Conservation (phyloP, 2,113 vertebrate genomes). For the Chaetodon auriga region DNA sequence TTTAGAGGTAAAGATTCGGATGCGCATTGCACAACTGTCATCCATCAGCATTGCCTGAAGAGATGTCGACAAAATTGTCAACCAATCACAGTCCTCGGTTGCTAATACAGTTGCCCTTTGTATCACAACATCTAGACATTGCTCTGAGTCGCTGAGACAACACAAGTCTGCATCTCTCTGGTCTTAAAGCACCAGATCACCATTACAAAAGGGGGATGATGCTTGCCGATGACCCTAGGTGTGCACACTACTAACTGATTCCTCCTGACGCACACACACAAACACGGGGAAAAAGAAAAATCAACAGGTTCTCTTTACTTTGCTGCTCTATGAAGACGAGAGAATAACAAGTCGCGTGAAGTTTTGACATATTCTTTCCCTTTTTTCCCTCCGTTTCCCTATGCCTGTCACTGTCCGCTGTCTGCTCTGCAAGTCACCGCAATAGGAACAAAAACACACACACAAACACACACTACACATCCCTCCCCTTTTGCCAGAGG, state of each 20-base stretch:
- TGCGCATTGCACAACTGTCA: conserved; percentile 25
- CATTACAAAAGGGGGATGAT: neutral
- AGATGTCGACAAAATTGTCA: conserved; percentile 38
- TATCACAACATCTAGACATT: neutral
- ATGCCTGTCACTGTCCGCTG: conserved; percentile 18
- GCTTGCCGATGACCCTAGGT: neutral
- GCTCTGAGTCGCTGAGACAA: neutral
- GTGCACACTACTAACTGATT: conserved; percentile 24
- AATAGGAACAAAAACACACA: conserved; percentile 36
- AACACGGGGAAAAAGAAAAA: neutral
- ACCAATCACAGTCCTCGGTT: conserved; percentile 8
- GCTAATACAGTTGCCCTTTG: conserved; percentile 13
- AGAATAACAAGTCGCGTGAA: conserved; percentile 3
- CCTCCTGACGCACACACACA: conserved; percentile 3
- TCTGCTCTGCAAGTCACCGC: conserved; percentile 17
- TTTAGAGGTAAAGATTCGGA: conserved; percentile 33
- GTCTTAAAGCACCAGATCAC: neutral
- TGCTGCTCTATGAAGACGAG: neutral
- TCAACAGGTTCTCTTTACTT: neutral
- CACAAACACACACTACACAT: conserved; percentile 41
- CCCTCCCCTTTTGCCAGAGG: conserved; percentile 50
- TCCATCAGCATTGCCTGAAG: conserved; percentile 35
- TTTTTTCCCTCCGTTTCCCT: neutral
- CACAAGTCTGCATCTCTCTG: neutral
- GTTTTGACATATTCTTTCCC: conserved; percentile 23